These are phyloP conservation scores for Erithacus rubecula DNA, from an alignment of 2,797 vertebrate genomes.

Conservation along the genomic window DNA sequence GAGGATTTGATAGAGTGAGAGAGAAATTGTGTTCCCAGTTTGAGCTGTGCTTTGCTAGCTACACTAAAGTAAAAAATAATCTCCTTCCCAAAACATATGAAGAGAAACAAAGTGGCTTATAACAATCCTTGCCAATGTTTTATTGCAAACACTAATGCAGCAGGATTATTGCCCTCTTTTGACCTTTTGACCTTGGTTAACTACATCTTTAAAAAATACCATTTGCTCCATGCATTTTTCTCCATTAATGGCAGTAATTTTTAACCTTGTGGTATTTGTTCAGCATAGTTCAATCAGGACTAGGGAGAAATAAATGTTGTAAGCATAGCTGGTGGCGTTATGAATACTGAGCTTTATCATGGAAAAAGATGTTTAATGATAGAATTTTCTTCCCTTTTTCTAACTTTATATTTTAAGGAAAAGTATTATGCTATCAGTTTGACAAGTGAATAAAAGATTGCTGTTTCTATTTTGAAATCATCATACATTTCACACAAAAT, in stretches of 20 bases:
- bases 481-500: neutral
- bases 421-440: neutral
- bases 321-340: neutral
- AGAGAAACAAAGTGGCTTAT: neutral
- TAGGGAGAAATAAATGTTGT: neutral
- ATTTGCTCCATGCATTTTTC: constrained; percentile 4
- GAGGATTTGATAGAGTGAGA: neutral
- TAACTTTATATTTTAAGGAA: neutral
- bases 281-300: neutral
- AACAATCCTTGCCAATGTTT: constrained; percentile 5
- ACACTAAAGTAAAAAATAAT: neutral
- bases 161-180: constrained; percentile 21
- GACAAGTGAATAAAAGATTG: neutral
- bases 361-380: neutral
- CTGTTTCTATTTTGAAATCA: neutral
- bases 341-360: neutral
- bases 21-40: neutral
- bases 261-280: constrained; percentile 9
- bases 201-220: constrained; percentile 6
- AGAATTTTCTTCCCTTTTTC: neutral
- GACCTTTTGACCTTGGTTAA: constrained; percentile 35
- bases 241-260: neutral
- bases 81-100: neutral
- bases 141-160: constrained; percentile 26
- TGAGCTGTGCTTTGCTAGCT: neutral